Base-by-base conservation (phyloP, 2,113 vertebrate species). In the Anolis carolinensis region DNA sequence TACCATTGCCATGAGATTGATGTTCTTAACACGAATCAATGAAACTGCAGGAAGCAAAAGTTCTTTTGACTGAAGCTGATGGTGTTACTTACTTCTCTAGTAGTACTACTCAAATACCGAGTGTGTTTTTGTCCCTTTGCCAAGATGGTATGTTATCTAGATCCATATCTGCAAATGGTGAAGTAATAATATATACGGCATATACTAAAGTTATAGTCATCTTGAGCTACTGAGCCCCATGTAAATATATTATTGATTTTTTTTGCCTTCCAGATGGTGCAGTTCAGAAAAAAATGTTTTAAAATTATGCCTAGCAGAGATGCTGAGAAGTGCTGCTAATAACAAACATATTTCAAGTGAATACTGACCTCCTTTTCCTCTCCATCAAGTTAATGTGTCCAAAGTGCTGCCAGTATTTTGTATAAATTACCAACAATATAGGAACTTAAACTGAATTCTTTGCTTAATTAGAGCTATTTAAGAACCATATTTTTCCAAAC, bases 201-300 rank as follows among this genome's bases (percentile, higher is more conserved):
- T 8, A 81, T 34, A 4, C 11, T 0, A 70, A 27, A 0, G 7
- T 82, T 63, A 0, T 11, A 2, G 39, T 48, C 13, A 68, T 63
- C 68, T 0, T 88, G 30, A 86, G 87, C 20, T 39, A 10, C 82
- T 39, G 7, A 82, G 59, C 39, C 81, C 85, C 89, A 75, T 89
- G 86, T 62, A 95, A 95, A 93, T 59, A 39, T 55, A 50, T 32
- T 77, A 92, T 90, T 1, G 7, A 93, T 89, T 93, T 92, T 89
- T 83, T 86, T 79, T 82, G 76, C 82, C 85, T 88, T 95, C 91
- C 92, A 94, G 89, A 92, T 87, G 93, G 84, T 92, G 86, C 89
- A 93, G 89, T 93, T 95, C 89, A 91, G 90, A 89, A 59, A 90
- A 94, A 94, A 90, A 94, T 86, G 68, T 85, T 93, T 95, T 93